A percentile compares a stretch with the other conserved stretches of the same genome.
These are phyloP conservation scores for Drosophila serrata DNA, from an alignment of 1,140 invertebrate genomes.

Conservation along the genomic window DNA sequence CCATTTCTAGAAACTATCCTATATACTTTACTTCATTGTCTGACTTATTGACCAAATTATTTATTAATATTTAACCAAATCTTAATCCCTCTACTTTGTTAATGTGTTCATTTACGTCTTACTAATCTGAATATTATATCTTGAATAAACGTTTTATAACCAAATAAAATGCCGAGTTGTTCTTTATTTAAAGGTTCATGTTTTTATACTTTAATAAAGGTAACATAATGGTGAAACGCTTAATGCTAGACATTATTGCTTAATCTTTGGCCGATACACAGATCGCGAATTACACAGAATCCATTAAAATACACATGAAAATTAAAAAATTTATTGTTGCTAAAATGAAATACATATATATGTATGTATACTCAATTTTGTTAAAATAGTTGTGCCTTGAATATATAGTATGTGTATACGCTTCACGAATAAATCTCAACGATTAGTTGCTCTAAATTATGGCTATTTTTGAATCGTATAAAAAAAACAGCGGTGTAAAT, in stretches of 20 bases:
- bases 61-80: conserved; percentile 18
- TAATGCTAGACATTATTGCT: conserved; percentile 77
- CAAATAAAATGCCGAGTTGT: conserved; percentile 5
- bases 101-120: conserved; percentile 65
- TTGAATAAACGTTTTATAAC: conserved; percentile 57
- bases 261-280: conserved; percentile 81
- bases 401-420: conserved; percentile 21
- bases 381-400: conserved; percentile 20
- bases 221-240: conserved; percentile 32
- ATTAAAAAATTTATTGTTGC: conserved; percentile 48
- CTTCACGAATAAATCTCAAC: conserved; percentile 34
- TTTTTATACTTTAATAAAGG: conserved; percentile 1
- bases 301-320: conserved; percentile 41
- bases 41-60: conserved; percentile 3
- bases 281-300: conserved; percentile 72
- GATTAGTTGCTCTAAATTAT: conserved; percentile 38
- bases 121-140: conserved; percentile 39
- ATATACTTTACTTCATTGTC: conserved; percentile 3
- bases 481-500: conserved; percentile 51
- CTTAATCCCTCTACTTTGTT: conserved; percentile 11
- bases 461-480: conserved; percentile 47
- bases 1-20: background rate
- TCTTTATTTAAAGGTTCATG: background rate
- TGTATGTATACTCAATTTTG: background rate
- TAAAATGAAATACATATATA: conserved; percentile 23